Conservation (phyloP, 2,888 invertebrate genomes). For the Aphodius sticticus region DNA sequence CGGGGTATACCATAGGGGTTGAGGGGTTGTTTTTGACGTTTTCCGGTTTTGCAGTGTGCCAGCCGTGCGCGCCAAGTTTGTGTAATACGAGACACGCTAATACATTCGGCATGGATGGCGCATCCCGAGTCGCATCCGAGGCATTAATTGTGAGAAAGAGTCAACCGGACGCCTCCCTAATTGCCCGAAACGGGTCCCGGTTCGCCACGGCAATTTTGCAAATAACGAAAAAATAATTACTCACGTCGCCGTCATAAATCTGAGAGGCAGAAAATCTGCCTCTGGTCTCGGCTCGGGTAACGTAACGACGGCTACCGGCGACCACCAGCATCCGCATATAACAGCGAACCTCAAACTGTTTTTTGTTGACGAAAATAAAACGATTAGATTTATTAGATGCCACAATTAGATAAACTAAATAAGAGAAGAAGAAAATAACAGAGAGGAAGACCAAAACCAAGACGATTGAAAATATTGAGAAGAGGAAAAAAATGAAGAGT, state of each 20-base stretch:
- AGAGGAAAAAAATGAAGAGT: no score
- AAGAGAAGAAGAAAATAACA: neutral
- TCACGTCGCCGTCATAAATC: conserved; percentile 45
- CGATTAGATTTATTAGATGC: neutral
- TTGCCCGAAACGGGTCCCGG: neutral
- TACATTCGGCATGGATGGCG: neutral
- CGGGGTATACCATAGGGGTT: no score
- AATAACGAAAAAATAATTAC: conserved; percentile 46
- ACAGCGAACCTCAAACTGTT: neutral
- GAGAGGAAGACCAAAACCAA: neutral
- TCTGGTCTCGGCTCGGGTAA: neutral
- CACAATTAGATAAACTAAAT: no score
- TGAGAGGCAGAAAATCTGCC: conserved; percentile 14
- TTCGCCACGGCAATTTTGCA: conserved; percentile 8
- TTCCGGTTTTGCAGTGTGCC: neutral
- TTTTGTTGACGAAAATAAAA: neutral
- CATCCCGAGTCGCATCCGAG: neutral
- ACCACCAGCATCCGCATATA: neutral
- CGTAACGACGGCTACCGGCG: neutral
- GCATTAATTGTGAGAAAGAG: neutral
- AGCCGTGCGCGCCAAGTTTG: neutral
- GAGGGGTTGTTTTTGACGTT: neutral
- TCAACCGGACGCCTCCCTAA: neutral
- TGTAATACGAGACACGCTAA: neutral
- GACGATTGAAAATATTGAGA: no score